A percentile compares a stretch with the other conserved stretches of the same genome.
phyloP scores from a whole-genome alignment of 2,888 invertebrate genomes.

The Phaonia tiefii region DNA sequence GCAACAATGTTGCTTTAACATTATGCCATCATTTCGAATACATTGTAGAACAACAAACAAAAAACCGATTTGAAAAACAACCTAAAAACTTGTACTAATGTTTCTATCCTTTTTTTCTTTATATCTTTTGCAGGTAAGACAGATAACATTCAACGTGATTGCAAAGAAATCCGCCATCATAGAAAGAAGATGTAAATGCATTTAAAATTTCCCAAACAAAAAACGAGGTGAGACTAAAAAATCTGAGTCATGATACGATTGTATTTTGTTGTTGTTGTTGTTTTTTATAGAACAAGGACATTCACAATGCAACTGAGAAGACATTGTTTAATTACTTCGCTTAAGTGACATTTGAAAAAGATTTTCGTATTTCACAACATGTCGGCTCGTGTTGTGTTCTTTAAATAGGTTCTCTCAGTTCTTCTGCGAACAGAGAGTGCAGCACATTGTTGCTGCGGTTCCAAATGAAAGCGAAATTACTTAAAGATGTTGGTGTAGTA shows the following conservation, averaged over 20 bases:
- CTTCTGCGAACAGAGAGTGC: not conserved
- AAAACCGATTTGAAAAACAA: constrained; percentile 2
- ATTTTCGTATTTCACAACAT: not conserved
- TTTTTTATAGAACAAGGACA: constrained; percentile 5
- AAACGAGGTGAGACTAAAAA: constrained; percentile 42
- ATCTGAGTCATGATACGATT: constrained; percentile 10
- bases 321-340: constrained; percentile 37
- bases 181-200: constrained; percentile 37
- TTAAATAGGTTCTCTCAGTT: constrained; percentile 3
- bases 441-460: not conserved
- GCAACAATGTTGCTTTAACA: constrained; percentile 39
- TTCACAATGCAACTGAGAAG: not conserved
- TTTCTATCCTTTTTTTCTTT: constrained; percentile 35
- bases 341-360: constrained; percentile 44
- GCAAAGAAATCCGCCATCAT: not conserved
- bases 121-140: constrained; percentile 61
- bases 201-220: constrained; percentile 32
- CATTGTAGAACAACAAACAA: not conserved
- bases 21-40: too few species aligned
- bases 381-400: not conserved
- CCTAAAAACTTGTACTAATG: constrained; percentile 42
- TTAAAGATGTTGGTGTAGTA: constrained; percentile 6
- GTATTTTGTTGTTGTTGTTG: too few species aligned
- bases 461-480: constrained; percentile 39
- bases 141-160: constrained; percentile 2